Percentiles rank a stretch among this genome's conserved stretches.
phyloP scores from a whole-genome alignment of 2,113 vertebrate genomes.

The Phrynosoma blainvillii region DNA sequence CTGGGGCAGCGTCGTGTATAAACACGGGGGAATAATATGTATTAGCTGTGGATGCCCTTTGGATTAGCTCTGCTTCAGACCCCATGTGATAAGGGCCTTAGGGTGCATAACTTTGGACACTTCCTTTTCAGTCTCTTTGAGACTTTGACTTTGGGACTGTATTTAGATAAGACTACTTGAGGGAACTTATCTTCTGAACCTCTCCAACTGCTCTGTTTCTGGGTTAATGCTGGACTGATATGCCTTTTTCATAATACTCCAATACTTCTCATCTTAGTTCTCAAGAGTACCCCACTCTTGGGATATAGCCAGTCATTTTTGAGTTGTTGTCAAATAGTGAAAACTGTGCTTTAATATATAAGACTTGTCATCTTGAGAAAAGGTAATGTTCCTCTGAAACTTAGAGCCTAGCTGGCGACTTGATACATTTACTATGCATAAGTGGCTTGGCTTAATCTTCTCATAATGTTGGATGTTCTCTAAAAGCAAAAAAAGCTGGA shows the following conservation, averaged over 20 bases:
- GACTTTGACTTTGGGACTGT: background rate
- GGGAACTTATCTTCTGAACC: too few relatives aligned
- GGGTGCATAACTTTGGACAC: background rate
- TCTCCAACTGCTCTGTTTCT: background rate
- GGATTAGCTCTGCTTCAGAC: too few relatives aligned
- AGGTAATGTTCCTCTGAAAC: background rate
- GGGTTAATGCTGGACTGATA: background rate
- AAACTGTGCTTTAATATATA: background rate
- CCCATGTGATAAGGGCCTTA: too few relatives aligned
- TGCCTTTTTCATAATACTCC: background rate
- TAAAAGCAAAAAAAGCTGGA: background rate
- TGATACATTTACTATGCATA: background rate
- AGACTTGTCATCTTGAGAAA: background rate
- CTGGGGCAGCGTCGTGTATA: too few relatives aligned
- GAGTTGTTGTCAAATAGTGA: background rate
- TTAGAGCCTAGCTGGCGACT: background rate
- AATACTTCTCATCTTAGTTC: background rate
- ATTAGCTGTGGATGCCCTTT: too few relatives aligned
- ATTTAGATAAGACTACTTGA: background rate
- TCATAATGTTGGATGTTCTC: background rate
- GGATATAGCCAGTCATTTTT: too few relatives aligned
- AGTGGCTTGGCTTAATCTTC: background rate
- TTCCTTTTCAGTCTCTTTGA: background rate
- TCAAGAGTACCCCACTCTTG: too few relatives aligned
- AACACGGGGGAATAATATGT: too few relatives aligned